Evolutionary conservation across 2,113 vertebrate genomes (phyloP), one percentile per base, ranked within the genome.

Genomic region (Danionella cerebrum): DNA sequence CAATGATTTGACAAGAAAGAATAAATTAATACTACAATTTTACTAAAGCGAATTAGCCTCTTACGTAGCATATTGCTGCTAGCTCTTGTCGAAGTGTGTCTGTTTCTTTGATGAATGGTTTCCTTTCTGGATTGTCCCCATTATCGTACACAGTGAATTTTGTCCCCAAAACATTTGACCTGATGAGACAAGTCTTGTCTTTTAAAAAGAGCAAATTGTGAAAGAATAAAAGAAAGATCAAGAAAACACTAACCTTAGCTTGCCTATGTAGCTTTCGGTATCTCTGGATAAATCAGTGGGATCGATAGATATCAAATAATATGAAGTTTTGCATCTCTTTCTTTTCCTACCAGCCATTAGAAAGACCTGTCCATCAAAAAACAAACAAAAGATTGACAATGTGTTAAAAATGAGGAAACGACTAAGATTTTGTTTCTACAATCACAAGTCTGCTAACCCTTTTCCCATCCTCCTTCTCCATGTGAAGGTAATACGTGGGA

Each of bases 281-380:
- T 87, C 82, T 55, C 90, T 85, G 75, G 92, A 91, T 22, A 94
- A 83, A 67, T 94, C 87, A 9, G 84, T 90, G 0, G 91, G 90
- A 65, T 94, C 90, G 22, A 87, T 82, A 13, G 92, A 94, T 66
- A 95, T 92, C 27, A 95, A 89, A 58, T 95, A 94, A 74, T 94
- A 93, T 10, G 92, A 92, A 0, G 93, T 94, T 83, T 88, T 94
- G 76, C 91, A 90, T 64, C 86, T 91, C 71, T 92, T 94, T 51
- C 93, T 87, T 73, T 93, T 96, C 18, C 92, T 86, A 18, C 89
- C 92, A 3, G 92, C 90, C 86, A 94, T 89, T 11, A 95, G 84
- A 80, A 94, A 94, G 10, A 89, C 84, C 93, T 91, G 57, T 13
- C 4, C 6, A 33, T 14, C 1, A 45, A 31, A 19, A 11, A 24